Evolutionary conservation across 2,888 invertebrate genomes (phyloP).

Genomic region (Oscheius sp.): DNA sequence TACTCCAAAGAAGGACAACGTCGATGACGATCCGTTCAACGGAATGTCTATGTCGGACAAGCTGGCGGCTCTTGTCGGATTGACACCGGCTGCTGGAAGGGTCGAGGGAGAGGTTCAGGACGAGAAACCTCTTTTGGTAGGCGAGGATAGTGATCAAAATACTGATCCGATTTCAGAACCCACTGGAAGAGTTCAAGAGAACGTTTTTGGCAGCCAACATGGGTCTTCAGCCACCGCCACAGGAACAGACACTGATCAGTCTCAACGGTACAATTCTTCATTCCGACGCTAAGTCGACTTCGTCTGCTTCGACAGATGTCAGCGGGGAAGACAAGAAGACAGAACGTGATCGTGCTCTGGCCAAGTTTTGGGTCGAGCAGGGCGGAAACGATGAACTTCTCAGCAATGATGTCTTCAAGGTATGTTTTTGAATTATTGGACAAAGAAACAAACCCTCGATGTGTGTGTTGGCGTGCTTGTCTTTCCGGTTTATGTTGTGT

Average conservation of each 20-base stretch:
- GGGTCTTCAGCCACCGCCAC: slow-evolving; percentile 42
- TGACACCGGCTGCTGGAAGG: slow-evolving; percentile 31
- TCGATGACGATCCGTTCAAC: slow-evolving; percentile 53
- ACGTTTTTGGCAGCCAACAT: slow-evolving; percentile 44
- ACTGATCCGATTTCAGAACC: slow-evolving; percentile 31
- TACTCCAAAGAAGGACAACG: slow-evolving; percentile 46
- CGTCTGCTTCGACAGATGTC: slow-evolving; percentile 43
- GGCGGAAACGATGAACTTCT: slow-evolving; percentile 39
- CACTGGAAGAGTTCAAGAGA: slow-evolving; percentile 54
- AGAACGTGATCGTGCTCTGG: slow-evolving; percentile 53
- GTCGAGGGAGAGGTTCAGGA: slow-evolving; percentile 37
- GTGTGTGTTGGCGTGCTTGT: slow-evolving; percentile 5
- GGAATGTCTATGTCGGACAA: slow-evolving; percentile 56
- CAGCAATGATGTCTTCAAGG: slow-evolving; percentile 41
- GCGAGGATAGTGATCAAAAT: not conserved
- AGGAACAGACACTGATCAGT: slow-evolving; percentile 46
- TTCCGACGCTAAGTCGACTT: slow-evolving; percentile 49
- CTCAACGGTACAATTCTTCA: slow-evolving; percentile 45
- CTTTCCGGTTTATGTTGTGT: not conserved
- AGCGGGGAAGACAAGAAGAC: slow-evolving; percentile 48
- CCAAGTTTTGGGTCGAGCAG: slow-evolving; percentile 44
- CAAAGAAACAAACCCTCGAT: not conserved
- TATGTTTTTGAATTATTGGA: slow-evolving; percentile 9
- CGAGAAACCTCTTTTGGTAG: slow-evolving; percentile 3
- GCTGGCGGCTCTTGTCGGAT: slow-evolving; percentile 62